Conservation (phyloP, 2,888 invertebrate genomes). For the Scaptomyza polygonia region DNA sequence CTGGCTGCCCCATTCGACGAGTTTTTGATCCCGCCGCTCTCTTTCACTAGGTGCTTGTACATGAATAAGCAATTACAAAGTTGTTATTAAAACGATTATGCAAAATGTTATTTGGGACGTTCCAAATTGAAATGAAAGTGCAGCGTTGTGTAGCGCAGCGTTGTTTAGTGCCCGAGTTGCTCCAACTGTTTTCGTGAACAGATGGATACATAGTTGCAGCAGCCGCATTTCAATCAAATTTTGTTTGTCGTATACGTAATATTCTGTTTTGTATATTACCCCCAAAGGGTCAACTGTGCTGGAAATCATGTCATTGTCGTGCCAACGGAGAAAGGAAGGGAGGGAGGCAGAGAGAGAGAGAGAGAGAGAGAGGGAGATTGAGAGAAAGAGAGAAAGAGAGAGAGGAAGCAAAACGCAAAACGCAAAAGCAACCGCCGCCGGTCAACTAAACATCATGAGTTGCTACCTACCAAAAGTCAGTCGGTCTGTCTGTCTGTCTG, state of each 20-base stretch:
- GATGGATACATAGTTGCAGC: constrained; percentile 10
- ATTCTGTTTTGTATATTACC: background rate
- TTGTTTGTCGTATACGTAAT: constrained; percentile 11
- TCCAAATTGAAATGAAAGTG: constrained; percentile 59
- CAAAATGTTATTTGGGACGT: constrained; percentile 59
- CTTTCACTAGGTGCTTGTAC: constrained; percentile 51
- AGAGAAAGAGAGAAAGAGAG: background rate
- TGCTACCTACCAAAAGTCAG: constrained; percentile 3
- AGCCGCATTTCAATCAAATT: constrained; percentile 37
- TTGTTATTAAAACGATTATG: constrained; percentile 80
- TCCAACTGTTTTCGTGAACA: background rate
- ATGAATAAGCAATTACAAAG: constrained; percentile 81
- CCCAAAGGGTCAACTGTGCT: background rate
- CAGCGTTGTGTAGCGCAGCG: constrained; percentile 35
- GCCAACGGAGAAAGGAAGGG: constrained; percentile 1
- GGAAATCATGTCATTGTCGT: constrained; percentile 7
- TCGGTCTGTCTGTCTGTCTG: background rate
- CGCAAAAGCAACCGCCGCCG: constrained; percentile 19
- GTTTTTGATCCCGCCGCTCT: constrained; percentile 31
- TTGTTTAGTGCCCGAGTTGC: constrained; percentile 6
- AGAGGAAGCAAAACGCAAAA: constrained; percentile 26
- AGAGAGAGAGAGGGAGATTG: background rate
- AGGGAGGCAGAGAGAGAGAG: background rate
- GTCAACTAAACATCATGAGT: constrained; percentile 32
- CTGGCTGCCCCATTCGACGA: constrained; percentile 9